Base-by-base conservation (phyloP, 2,797 vertebrate genomes). In the Otolemur crassicaudatus region DNA sequence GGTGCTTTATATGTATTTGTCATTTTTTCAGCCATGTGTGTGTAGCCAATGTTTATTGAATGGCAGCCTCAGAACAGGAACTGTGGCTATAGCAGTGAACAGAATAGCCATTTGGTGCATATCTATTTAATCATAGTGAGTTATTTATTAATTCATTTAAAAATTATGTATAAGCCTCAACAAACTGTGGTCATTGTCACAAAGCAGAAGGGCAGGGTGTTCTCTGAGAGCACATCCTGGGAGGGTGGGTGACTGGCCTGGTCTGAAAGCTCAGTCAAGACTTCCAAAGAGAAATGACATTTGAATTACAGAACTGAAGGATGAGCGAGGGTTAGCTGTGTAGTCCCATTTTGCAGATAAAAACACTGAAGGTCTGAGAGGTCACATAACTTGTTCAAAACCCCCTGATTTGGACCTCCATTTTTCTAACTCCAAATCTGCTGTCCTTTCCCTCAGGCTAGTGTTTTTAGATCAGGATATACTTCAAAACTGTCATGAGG, bases 371-470 rank as follows among this genome's bases (percentile, higher is more conserved):
- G 13, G 13, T 76, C 53, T 82, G 56, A 34, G n/a, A 92, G 70
- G 19, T 60, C 83, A 37, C 10, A 13, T 89, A 56, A 77, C 34
- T 76, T 91, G n/a, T 77, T 83, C 16, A 60, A 40, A 69, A 22
- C 31, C 1, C 34, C 40, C n/a, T 31, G n/a, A 60, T 76, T 72
- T 61, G 80, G 85, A 40, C 16, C 4, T 27, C 25, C 53, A 10
- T 37, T 87, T 96, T 96, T 84, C 79, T 80, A 22, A 82, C 34
- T 58, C 11, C n/a, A 70, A 31, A 92, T n/a, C 27, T 37, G 56
- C 4, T 72, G 1, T 49, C 67, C 20, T 91, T 85, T 85, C 80
- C 23, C 49, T 16, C 14, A 6, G 19, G 25, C 13, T 75, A 53
- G 19, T 63, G 29, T 82, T 79, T 22, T 91, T 69, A 72, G 5